Evolutionary conservation across 2,113 vertebrate genomes (phyloP).

Genomic region (Alaudala cheleensis): DNA sequence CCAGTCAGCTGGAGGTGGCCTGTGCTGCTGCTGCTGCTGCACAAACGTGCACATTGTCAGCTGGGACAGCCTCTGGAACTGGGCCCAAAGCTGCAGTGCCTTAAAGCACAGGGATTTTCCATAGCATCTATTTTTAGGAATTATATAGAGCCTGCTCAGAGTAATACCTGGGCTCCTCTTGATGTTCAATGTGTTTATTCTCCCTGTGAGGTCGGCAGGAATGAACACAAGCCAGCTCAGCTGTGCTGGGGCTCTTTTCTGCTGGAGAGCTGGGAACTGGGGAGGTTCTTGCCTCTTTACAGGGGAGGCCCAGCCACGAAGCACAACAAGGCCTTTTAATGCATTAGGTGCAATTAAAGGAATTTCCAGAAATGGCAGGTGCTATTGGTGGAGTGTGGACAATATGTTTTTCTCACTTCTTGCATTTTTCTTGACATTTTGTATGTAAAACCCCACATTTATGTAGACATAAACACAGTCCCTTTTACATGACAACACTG

Average conservation of each 20-base stretch:
- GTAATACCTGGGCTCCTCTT: constrained; percentile 43
- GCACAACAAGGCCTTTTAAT: background rate
- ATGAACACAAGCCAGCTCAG: background rate
- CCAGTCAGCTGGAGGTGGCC: constrained; percentile 6
- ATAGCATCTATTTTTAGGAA: constrained; percentile 51
- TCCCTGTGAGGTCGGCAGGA: constrained; percentile 49
- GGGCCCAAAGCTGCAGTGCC: constrained; percentile 25
- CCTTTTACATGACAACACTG: rapidly evolving
- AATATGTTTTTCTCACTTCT: background rate
- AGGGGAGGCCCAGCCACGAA: background rate
- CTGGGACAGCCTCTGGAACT: constrained; percentile 45
- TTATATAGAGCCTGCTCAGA: constrained; percentile 25
- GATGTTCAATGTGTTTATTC: constrained; percentile 41
- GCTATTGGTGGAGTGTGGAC: background rate
- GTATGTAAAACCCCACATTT: background rate
- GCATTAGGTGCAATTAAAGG: background rate
- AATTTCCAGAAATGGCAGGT: background rate
- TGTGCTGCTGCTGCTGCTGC: constrained; percentile 16
- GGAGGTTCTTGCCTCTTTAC: background rate
- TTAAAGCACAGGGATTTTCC: constrained; percentile 48
- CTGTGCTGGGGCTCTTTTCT: background rate
- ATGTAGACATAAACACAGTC: background rate
- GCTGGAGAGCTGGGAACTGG: background rate
- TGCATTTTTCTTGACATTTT: background rate
- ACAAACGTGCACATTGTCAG: constrained; percentile 48